Evolutionary conservation across 37 sponge, comb jelly and placozoan species (phyloP), one percentile per base, ranked within the genome.

Genomic region (Eunapius fragilis): DNA sequence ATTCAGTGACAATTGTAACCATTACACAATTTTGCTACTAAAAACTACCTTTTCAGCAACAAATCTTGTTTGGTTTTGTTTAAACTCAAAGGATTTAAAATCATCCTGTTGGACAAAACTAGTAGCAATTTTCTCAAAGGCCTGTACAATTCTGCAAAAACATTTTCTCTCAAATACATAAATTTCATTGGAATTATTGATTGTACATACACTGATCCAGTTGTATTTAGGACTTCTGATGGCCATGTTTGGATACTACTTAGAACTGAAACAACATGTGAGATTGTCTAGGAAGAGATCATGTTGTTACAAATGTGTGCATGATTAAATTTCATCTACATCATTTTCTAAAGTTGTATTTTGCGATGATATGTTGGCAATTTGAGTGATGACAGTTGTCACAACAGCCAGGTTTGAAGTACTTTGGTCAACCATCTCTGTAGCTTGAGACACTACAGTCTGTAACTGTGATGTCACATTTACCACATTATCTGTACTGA

Each of bases 101-200:
- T 85, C 69, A 2, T 75, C 36, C 68, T 81, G 82, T 3, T 37
- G 47, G 22, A 70, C 81, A 13, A 85, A 75, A 67, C 36, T 74
- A 9, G 32, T 34, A 31, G 70, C 70, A 37, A 90, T 76, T 0
- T 76, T 49, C 75, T 90, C 90, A 90, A 85, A 85, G 0, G 70
- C 69, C 27, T 75, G 45, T 6, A 90, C 77, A 72, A 90, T 3
- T 5, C 90, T 90, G 33, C 37, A 19, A 11, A 58, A 58, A 58
- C 0, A 73, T 3, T 11, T 14, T 17, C 6, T 22, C 1, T 23
- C 1, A 19, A 24, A 2, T 1, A 35, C 6, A 13, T 19, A 58
- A 58, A 19, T 2, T 19, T 17, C 14, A 1, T n/a, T n/a, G n/a
- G n/a, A n/a, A n/a, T n/a, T n/a, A 58, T 10, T 1, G 14, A 19